Conservation (phyloP, 2,888 invertebrate species). For the Tetrapedia diversipes region DNA sequence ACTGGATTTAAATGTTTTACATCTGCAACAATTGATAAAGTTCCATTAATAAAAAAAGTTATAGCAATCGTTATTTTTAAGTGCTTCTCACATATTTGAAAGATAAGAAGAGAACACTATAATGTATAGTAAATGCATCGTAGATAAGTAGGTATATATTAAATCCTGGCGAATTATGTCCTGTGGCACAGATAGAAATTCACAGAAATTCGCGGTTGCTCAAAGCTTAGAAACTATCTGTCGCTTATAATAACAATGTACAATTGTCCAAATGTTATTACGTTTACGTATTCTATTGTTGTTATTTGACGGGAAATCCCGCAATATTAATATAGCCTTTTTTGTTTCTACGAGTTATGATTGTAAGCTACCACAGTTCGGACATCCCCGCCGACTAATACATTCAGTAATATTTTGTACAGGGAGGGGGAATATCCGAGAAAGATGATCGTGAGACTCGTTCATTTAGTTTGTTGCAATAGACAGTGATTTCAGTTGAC, state of each 20-base stretch:
- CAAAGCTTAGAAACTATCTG: not conserved
- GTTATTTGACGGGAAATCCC: constrained; percentile 17
- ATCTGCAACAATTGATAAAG: not conserved
- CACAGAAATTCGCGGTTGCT: not conserved
- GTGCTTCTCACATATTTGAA: not conserved
- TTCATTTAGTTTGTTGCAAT: not conserved
- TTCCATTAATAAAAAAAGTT: not conserved
- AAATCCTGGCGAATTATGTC: too few relatives aligned
- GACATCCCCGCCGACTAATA: constrained; percentile 27
- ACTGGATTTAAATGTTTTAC: not conserved
- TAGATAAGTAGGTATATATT: too few relatives aligned
- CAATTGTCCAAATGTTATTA: not conserved
- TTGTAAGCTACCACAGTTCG: too few relatives aligned
- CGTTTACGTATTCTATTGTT: not conserved
- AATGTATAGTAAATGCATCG: not conserved
- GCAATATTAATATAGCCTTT: not conserved
- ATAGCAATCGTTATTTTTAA: too few relatives aligned
- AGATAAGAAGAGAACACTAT: not conserved
- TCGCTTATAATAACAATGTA: not conserved
- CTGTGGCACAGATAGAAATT: not conserved
- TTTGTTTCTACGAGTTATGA: not conserved
- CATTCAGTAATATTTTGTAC: not conserved
- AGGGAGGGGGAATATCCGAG: constrained; percentile 9
- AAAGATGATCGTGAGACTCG: constrained; percentile 16
- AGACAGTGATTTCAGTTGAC: constrained; percentile 3